Evolutionary conservation across 2,797 vertebrate genomes (phyloP).

Genomic region (Acipenser oxyrinchus): DNA sequence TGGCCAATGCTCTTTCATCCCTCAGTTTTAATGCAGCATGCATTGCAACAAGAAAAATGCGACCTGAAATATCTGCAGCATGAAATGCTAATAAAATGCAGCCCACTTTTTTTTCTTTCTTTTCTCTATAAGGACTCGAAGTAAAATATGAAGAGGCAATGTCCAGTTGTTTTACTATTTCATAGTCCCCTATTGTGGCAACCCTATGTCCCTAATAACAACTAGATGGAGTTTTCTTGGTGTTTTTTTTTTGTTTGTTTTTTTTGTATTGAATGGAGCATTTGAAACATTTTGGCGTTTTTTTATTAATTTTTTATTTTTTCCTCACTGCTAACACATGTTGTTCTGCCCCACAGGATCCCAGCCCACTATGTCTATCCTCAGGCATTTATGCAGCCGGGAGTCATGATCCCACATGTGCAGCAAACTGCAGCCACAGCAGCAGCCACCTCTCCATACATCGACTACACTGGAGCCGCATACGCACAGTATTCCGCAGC

Average conservation of each 20-base stretch:
- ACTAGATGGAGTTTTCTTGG: conserved; percentile 72
- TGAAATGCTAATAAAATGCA: neutral
- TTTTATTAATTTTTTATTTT: neutral
- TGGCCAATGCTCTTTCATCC: neutral
- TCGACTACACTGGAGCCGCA: conserved; percentile 91
- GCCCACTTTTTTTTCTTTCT: neutral
- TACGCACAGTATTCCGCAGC: conserved; percentile 87
- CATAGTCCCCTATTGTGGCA: conserved; percentile 80
- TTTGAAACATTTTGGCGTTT: conserved; percentile 1
- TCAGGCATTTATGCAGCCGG: conserved; percentile 95
- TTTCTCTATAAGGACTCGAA: neutral
- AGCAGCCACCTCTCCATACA: conserved; percentile 84
- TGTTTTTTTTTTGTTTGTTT: conserved; percentile 13
- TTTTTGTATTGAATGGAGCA: conserved; percentile 5
- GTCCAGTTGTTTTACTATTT: conserved; percentile 13
- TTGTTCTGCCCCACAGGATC: conserved; percentile 75
- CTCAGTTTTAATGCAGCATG: neutral
- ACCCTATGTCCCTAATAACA: conserved; percentile 86
- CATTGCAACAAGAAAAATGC: neutral
- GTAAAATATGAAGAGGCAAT: neutral
- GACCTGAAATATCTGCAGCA: neutral
- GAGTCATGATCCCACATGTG: conserved; percentile 90
- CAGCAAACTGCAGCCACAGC: conserved; percentile 73
- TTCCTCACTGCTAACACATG: neutral
- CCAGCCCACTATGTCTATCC: conserved; percentile 97